A percentile compares a stretch with the other conserved stretches of the same genome.
Conservation (phyloP, 2,113 vertebrate genomes). For the Ciconia stormi region DNA sequence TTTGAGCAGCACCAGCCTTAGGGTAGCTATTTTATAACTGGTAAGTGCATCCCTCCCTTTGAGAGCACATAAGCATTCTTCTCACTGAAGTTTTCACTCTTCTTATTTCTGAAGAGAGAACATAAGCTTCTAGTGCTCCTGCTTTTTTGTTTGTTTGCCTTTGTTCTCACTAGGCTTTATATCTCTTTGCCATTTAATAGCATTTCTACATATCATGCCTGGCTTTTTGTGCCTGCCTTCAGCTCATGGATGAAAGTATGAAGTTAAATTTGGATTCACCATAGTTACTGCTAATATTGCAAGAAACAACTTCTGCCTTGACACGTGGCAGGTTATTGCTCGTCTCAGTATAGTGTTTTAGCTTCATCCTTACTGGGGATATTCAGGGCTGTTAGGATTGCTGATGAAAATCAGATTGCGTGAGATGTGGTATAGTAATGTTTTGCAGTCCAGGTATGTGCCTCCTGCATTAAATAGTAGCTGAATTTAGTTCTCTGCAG, state of each 20-base stretch:
- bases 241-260: background rate
- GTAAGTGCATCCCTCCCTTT: background rate
- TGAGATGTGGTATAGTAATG: background rate
- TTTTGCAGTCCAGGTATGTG: background rate
- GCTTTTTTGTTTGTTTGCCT: background rate
- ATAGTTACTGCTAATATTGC: background rate
- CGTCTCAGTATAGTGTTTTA: background rate
- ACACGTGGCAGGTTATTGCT: background rate
- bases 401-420: background rate
- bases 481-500: background rate
- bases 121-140: background rate
- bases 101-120: background rate
- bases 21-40: background rate
- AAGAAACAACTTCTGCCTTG: background rate
- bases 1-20: background rate
- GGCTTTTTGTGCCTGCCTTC: background rate
- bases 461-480: background rate
- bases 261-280: background rate
- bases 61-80: background rate
- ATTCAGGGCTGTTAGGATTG: background rate
- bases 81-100: background rate
- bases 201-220: background rate
- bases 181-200: background rate
- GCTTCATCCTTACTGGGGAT: background rate
- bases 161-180: background rate